phyloP scores from a whole-genome alignment of 1,140 invertebrate genomes.

The Drosophila baimaii region DNA sequence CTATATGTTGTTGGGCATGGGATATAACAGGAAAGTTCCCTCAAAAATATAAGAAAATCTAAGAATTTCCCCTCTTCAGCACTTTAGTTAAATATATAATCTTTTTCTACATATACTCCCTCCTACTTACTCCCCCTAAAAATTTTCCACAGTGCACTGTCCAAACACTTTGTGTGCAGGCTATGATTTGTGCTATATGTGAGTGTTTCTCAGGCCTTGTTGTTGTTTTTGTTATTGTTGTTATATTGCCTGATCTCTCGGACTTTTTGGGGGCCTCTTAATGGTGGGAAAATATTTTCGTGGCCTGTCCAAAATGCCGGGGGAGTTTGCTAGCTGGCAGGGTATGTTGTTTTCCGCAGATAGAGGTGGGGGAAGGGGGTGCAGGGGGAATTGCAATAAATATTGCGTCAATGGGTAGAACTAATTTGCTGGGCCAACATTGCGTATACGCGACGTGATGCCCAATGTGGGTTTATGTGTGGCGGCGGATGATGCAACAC shows the following conservation, averaged over 20 bases:
- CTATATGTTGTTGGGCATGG: too few species aligned
- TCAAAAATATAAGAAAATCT: too few species aligned
- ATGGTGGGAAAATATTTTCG: constrained; percentile 80
- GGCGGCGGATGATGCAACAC: constrained; percentile 38
- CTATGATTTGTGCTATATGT: constrained; percentile 72
- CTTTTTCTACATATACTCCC: too few species aligned
- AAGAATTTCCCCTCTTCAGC: too few species aligned
- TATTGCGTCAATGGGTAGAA: constrained; percentile 44
- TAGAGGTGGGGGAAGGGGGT: neutral
- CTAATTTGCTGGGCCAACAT: constrained; percentile 49
- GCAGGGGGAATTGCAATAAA: constrained; percentile 8
- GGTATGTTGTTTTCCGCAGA: neutral
- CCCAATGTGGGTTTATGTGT: constrained; percentile 24
- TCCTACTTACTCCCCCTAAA: too few species aligned
- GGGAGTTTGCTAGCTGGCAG: constrained; percentile 2
- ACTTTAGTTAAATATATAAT: too few species aligned
- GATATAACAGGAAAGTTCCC: too few species aligned
- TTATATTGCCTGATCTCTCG: constrained; percentile 42
- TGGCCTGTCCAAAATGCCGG: constrained; percentile 19
- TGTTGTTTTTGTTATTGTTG: constrained; percentile 53
- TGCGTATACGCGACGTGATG: constrained; percentile 37
- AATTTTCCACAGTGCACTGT: constrained; percentile 22
- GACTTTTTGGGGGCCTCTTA: constrained; percentile 64
- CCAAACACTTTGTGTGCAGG: constrained; percentile 61
- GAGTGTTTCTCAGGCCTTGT: constrained; percentile 58